A percentile compares a stretch with the other conserved stretches of the same genome.
Evolutionary conservation across 2,113 vertebrate genomes (phyloP).

Genomic region (Urocynchramus pylzowi): DNA sequence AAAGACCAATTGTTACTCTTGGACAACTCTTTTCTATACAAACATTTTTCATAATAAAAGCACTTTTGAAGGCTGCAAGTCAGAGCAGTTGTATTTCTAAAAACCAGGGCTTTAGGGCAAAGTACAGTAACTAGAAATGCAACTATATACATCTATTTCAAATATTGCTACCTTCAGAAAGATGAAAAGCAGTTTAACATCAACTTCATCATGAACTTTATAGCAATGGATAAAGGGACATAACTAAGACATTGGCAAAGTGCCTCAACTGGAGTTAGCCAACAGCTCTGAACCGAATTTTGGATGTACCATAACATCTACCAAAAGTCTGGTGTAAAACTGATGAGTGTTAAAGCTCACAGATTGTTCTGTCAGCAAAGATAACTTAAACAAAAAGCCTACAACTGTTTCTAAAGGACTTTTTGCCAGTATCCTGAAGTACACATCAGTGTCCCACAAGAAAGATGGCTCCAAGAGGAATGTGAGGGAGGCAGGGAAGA

Average conservation of each 20-base stretch:
- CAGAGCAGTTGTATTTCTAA: neutral
- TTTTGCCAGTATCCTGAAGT: neutral
- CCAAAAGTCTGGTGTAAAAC: neutral
- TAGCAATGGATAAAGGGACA: neutral
- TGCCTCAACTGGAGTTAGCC: neutral
- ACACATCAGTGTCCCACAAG: neutral
- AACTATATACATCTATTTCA: neutral
- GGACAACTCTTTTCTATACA: neutral
- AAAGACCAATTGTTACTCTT: constrained; percentile 28
- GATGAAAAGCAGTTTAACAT: neutral
- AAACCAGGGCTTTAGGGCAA: neutral
- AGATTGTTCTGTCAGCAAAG: neutral
- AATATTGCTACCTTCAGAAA: neutral
- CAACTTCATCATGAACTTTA: neutral
- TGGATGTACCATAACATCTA: neutral
- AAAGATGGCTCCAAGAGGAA: neutral
- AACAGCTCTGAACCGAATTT: neutral
- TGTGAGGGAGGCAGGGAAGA: neutral
- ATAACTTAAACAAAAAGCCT: neutral
- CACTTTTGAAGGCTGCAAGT: neutral
- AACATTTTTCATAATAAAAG: neutral
- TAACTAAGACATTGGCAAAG: neutral
- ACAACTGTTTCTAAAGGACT: neutral
- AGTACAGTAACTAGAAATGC: neutral
- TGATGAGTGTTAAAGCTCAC: neutral